Percentiles rank a stretch among this genome's conserved stretches.
Conservation (phyloP, 2,888 invertebrate species). For the Empis livida region DNA sequence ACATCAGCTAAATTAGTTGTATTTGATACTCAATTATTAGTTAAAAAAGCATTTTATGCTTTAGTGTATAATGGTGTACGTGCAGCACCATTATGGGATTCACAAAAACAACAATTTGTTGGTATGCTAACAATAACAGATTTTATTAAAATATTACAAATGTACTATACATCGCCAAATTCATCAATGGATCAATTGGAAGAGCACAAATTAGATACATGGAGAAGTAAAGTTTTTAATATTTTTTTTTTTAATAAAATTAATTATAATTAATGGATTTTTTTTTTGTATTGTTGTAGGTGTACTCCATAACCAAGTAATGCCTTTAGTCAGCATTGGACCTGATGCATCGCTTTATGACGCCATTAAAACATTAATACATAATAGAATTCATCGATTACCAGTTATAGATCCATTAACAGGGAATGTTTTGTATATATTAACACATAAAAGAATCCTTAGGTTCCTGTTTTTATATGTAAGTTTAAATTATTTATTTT, state of each 20-base stretch:
- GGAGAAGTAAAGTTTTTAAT: slow-evolving; percentile 55
- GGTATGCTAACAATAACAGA: slow-evolving; percentile 99
- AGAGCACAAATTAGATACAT: slow-evolving; percentile 91
- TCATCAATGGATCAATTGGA: slow-evolving; percentile 93
- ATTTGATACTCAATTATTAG: slow-evolving; percentile 95
- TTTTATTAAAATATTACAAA: slow-evolving; percentile 95
- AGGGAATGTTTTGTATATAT: slow-evolving; percentile 94
- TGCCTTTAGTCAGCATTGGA: slow-evolving; percentile 78
- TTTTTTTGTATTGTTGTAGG: slow-evolving; percentile 43
- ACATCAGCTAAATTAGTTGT: slow-evolving; percentile 98
- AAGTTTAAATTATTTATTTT: too few species aligned
- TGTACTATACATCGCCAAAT: slow-evolving; percentile 90
- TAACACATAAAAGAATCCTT: slow-evolving; percentile 96
- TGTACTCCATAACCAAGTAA: slow-evolving; percentile 72
- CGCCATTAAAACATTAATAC: slow-evolving; percentile 84
- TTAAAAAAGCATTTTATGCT: slow-evolving; percentile 98
- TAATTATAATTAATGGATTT: too few species aligned
- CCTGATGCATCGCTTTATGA: slow-evolving; percentile 90
- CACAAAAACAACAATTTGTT: slow-evolving; percentile 78
- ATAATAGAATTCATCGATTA: slow-evolving; percentile 90
- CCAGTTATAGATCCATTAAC: slow-evolving; percentile 93
- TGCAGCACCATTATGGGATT: slow-evolving; percentile 97
- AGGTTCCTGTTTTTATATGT: slow-evolving; percentile 97
- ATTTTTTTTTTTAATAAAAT: slow-evolving; percentile 3
- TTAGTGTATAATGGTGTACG: slow-evolving; percentile 97